These are phyloP conservation scores for Drosophila sulfurigaster DNA, from an alignment of 1,140 invertebrate species.

Conservation along the genomic window DNA sequence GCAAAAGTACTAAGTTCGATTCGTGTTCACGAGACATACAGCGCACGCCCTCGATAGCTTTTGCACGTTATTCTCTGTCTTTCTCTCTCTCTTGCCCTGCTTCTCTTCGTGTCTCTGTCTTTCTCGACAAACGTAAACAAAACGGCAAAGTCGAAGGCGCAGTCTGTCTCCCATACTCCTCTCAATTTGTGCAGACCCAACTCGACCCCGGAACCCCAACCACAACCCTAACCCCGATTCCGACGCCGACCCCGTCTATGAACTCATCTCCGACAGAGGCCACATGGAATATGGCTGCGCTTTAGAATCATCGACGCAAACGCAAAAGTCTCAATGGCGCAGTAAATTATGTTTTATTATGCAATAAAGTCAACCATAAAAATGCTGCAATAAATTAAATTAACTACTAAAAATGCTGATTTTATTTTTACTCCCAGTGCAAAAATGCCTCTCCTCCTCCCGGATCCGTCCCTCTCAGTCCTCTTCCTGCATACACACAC, in stretches of 20 bases:
- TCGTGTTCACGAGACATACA: neutral
- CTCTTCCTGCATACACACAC: neutral
- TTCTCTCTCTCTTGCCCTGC: neutral
- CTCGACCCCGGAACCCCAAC: neutral
- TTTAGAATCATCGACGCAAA: slow-evolving; percentile 81
- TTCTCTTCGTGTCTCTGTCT: neutral
- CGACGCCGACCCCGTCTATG: neutral
- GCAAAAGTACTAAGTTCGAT: slow-evolving; percentile 9
- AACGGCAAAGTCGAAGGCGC: slow-evolving; percentile 35
- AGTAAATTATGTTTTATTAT: slow-evolving; percentile 85
- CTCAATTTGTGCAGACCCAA: slow-evolving; percentile 39
- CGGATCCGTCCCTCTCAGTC: neutral
- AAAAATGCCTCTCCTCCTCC: slow-evolving; percentile 38
- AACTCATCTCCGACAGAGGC: neutral
- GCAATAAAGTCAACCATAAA: slow-evolving; percentile 85
- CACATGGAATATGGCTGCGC: slow-evolving; percentile 67
- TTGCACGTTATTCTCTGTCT: neutral
- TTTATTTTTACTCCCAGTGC: slow-evolving; percentile 76
- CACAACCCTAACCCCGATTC: no score
- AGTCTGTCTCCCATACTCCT: slow-evolving; percentile 31
- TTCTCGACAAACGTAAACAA: slow-evolving; percentile 38
- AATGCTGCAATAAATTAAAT: slow-evolving; percentile 85
- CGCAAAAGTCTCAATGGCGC: slow-evolving; percentile 84
- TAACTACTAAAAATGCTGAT: slow-evolving; percentile 85
- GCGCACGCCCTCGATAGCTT: no score